These are phyloP conservation scores for Toxostoma redivivum DNA, from an alignment of 2,113 vertebrate genomes.

Conservation along the genomic window DNA sequence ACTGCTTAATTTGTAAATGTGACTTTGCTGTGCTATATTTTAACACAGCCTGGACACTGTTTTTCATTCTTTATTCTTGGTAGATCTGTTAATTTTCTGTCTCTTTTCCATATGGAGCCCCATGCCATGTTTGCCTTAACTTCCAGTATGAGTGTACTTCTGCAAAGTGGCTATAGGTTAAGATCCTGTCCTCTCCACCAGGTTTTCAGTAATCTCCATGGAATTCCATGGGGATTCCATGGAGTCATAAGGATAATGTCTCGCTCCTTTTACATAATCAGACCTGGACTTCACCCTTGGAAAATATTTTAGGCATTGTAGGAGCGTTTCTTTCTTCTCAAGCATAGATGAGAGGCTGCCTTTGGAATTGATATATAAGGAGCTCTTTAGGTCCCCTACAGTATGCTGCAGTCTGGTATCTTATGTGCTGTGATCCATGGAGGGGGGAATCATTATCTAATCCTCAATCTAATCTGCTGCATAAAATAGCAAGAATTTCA, in stretches of 20 bases:
- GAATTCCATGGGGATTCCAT: neutral
- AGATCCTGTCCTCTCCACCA: neutral
- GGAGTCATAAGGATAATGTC: neutral
- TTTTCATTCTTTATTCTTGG: neutral
- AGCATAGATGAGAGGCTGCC: neutral
- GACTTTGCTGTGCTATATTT: neutral
- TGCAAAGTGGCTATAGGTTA: neutral
- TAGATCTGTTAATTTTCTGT: neutral
- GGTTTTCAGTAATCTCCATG: neutral
- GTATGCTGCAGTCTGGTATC: neutral
- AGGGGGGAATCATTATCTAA: neutral
- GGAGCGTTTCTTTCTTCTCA: neutral
- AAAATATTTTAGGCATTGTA: neutral
- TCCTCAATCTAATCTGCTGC: neutral
- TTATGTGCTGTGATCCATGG: neutral
- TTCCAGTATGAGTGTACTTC: neutral
- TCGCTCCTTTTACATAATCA: neutral
- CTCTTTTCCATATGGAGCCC: neutral
- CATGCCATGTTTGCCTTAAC: neutral
- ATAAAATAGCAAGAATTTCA: constrained; percentile 1
- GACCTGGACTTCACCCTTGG: neutral
- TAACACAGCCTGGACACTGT: neutral
- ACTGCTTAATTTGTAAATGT: neutral
- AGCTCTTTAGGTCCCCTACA: neutral
- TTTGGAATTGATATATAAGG: neutral